These are phyloP conservation scores for Petrocephalus schoutedeni DNA, from an alignment of 2,797 vertebrate genomes.

Conservation along the genomic window DNA sequence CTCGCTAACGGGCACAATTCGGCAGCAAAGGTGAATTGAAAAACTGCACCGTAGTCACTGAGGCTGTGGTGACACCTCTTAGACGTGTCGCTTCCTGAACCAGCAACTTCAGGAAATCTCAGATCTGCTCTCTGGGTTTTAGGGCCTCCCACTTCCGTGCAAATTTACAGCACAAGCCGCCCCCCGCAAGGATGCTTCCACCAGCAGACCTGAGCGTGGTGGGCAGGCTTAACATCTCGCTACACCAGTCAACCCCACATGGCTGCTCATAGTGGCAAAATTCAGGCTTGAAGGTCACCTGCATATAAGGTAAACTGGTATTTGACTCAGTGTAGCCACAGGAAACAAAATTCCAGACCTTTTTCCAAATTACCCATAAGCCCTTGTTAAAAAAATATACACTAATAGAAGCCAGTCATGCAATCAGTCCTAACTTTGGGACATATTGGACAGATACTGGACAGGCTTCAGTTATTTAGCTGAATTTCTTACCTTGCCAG, in stretches of 20 bases:
- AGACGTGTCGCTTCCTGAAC: neutral
- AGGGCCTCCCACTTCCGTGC: neutral
- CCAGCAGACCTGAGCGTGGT: neutral
- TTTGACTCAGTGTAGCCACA: neutral
- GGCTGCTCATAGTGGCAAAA: neutral
- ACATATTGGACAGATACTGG: neutral
- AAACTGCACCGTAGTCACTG: too few relatives aligned
- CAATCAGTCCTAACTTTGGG: neutral
- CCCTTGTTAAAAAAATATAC: neutral
- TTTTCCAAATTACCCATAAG: neutral
- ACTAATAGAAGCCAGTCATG: neutral
- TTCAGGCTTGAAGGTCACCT: neutral
- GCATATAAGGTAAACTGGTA: neutral
- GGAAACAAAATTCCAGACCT: neutral
- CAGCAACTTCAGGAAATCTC: neutral
- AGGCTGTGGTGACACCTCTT: neutral
- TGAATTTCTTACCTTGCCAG: neutral
- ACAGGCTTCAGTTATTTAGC: neutral
- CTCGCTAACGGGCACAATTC: neutral
- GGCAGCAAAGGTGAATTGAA: too few relatives aligned
- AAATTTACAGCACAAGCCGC: neutral
- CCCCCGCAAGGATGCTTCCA: neutral
- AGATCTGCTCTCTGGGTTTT: neutral
- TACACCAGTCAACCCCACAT: neutral
- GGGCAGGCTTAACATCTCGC: neutral